These are phyloP conservation scores for Hypomecis atomaria DNA, from an alignment of 2,888 invertebrate species.

Conservation along the genomic window DNA sequence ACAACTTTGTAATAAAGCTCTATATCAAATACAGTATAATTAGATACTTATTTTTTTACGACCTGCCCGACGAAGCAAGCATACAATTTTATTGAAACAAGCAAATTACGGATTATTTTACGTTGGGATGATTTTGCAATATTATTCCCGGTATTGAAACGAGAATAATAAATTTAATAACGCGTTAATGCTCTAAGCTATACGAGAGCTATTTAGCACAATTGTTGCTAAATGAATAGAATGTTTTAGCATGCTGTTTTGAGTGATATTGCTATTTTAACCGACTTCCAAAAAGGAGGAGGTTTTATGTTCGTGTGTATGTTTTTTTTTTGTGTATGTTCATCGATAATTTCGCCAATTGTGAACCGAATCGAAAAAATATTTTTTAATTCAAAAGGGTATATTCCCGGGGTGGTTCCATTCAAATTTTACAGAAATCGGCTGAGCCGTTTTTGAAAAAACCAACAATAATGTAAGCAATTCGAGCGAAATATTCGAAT, in stretches of 20 bases:
- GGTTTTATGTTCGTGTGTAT: too few species aligned
- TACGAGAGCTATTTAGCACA: conserved; percentile 1
- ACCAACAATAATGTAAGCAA: too few species aligned
- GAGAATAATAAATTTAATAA: conserved; percentile 16
- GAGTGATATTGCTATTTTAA: too few species aligned
- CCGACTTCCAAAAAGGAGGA: too few species aligned
- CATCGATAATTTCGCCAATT: too few species aligned
- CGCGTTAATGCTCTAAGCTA: neutral
- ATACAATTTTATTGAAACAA: conserved; percentile 23
- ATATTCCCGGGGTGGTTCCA: too few species aligned
- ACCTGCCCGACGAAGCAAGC: conserved; percentile 12
- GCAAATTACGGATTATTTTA: conserved; percentile 20
- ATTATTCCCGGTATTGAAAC: conserved; percentile 20
- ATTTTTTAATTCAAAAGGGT: too few species aligned
- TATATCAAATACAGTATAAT: conserved; percentile 7
- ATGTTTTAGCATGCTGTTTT: neutral
- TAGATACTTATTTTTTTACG: conserved; percentile 24
- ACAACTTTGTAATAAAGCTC: conserved; percentile 9
- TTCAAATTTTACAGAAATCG: too few species aligned
- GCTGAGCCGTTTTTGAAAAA: too few species aligned
- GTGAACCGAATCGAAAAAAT: too few species aligned
- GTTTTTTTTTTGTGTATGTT: too few species aligned
- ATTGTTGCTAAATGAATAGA: conserved; percentile 5
- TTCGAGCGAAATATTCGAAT: too few species aligned
- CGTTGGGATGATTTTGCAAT: conserved; percentile 27